A percentile compares a stretch with the other conserved stretches of the same genome.
These are phyloP conservation scores for Calameuta pallipes DNA, from an alignment of 2,888 invertebrate species.

Conservation along the genomic window DNA sequence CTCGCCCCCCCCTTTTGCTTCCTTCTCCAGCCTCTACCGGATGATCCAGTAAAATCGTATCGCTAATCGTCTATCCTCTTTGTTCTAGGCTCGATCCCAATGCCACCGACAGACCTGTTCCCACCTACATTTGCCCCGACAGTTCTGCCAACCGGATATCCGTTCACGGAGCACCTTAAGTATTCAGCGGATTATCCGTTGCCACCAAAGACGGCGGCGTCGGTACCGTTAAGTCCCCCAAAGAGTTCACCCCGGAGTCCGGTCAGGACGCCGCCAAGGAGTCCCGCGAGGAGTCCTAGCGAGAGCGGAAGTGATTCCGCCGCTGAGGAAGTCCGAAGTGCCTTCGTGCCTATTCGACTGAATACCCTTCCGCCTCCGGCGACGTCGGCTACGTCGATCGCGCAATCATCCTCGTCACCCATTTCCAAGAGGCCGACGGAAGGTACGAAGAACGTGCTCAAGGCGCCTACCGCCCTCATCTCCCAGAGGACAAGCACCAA, in stretches of 20 bases:
- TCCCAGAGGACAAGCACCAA: constrained; percentile 39
- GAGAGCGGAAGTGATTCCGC: constrained; percentile 59
- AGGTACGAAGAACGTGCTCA: constrained; percentile 52
- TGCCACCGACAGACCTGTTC: constrained; percentile 55
- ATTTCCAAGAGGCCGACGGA: constrained; percentile 41
- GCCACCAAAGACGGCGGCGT: constrained; percentile 20
- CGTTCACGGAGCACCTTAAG: constrained; percentile 50
- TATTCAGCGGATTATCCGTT: constrained; percentile 51
- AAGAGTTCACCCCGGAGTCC: constrained; percentile 36
- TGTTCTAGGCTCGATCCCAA: constrained; percentile 53
- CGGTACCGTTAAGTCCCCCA: constrained; percentile 26
- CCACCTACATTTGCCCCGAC: constrained; percentile 51
- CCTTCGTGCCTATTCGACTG: constrained; percentile 58
- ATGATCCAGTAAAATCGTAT: background rate
- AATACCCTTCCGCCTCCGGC: constrained; percentile 42
- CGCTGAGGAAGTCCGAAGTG: constrained; percentile 60
- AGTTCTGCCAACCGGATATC: constrained; percentile 50
- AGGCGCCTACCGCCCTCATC: constrained; percentile 53
- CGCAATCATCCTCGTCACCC: constrained; percentile 44
- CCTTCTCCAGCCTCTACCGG: background rate
- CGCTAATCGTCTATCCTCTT: background rate
- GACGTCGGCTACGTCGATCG: constrained; percentile 28
- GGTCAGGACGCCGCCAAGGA: constrained; percentile 45
- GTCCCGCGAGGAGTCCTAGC: constrained; percentile 44
- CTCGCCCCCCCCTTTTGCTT: background rate